Conservation (phyloP, 2,888 invertebrate species). For the Heteromurus nitidus region DNA sequence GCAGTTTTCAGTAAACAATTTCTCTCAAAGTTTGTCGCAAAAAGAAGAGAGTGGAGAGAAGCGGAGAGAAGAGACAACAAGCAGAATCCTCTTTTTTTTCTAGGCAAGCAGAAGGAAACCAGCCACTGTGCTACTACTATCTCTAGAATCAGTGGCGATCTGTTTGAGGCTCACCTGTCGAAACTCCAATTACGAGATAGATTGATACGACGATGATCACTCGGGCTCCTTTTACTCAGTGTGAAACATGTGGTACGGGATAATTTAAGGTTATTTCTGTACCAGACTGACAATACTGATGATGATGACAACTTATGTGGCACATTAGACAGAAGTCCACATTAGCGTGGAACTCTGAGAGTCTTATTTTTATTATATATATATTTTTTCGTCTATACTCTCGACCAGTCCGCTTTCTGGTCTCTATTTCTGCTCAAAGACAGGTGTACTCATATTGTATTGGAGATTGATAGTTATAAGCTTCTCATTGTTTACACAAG, state of each 20-base stretch:
- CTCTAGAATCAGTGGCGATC: too few relatives aligned
- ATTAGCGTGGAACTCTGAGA: too few relatives aligned
- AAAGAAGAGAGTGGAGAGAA: background rate
- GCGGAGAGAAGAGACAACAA: background rate
- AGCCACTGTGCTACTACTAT: too few relatives aligned
- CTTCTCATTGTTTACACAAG: constrained; percentile 40
- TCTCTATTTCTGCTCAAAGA: too few relatives aligned
- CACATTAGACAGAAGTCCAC: constrained; percentile 39
- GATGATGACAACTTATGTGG: constrained; percentile 56
- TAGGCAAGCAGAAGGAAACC: too few relatives aligned
- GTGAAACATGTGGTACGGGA: constrained; percentile 34
- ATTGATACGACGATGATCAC: background rate
- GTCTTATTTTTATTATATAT: too few relatives aligned
- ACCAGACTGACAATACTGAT: constrained; percentile 47
- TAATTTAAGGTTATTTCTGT: constrained; percentile 50
- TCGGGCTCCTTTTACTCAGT: background rate
- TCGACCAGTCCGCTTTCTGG: too few relatives aligned
- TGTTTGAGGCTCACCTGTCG: constrained; percentile 3
- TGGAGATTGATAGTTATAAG: too few relatives aligned
- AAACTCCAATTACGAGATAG: background rate
- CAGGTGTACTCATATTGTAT: too few relatives aligned
- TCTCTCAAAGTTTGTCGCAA: background rate
- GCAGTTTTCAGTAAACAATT: too few relatives aligned
- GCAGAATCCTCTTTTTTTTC: background rate
- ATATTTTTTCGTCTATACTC: too few relatives aligned